Evolutionary conservation across 53 echinoderm and acorn worm genomes (phyloP).

Genomic region (Pentamera pediparva): DNA sequence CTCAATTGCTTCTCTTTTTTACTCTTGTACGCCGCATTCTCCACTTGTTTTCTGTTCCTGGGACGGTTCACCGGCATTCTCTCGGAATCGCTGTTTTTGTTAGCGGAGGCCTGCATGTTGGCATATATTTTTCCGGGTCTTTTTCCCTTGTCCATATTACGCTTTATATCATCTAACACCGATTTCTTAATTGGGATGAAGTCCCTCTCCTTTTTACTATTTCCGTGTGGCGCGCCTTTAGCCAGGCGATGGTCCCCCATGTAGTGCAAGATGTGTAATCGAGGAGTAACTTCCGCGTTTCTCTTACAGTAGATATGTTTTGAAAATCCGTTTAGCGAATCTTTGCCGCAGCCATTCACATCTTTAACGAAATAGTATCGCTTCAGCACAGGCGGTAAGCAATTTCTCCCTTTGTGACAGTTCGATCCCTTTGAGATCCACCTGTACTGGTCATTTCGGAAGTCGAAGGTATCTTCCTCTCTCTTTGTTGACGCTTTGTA

Average conservation of each 20-base stretch:
- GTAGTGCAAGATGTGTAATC: neutral
- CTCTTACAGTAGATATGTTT: neutral
- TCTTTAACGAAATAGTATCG: neutral
- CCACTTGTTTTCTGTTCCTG: neutral
- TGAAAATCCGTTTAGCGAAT: neutral
- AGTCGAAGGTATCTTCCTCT: neutral
- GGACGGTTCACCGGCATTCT: neutral
- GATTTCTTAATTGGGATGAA: neutral
- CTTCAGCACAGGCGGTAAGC: neutral
- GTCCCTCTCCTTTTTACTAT: neutral
- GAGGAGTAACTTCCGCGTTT: neutral
- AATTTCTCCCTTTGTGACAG: neutral
- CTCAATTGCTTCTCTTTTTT: neutral
- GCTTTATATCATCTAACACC: neutral
- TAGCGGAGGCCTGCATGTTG: neutral
- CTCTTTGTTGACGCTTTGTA: neutral
- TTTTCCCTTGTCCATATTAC: neutral
- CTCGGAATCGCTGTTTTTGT: neutral
- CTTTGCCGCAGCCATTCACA: neutral
- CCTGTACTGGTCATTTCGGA: neutral
- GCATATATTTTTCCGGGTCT: neutral
- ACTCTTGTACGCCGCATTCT: neutral
- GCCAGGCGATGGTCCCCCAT: neutral
- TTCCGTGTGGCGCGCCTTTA: neutral
- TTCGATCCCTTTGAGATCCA: constrained; percentile 5